Conservation (phyloP, 92 coral and sea anemone genomes). For the Palythoa caribaeorum region DNA sequence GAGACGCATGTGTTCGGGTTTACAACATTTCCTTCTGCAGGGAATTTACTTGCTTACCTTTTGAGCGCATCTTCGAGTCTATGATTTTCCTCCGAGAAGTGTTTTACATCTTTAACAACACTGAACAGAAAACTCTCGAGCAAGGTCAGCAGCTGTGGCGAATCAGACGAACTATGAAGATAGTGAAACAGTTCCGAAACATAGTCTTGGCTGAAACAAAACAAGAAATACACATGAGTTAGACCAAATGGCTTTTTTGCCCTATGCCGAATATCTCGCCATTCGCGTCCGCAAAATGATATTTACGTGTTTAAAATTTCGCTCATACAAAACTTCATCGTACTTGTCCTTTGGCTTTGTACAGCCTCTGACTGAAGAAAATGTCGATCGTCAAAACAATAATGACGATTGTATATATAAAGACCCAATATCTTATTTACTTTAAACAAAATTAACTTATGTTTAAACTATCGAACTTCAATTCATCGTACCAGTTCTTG, state of each 20-base stretch:
- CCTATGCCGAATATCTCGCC: too few relatives aligned
- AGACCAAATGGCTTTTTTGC: not conserved
- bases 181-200: constrained; percentile 92
- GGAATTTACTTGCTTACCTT: constrained; percentile 63
- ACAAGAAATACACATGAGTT: not conserved
- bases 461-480: not conserved
- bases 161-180: constrained; percentile 83
- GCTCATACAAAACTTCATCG: too few relatives aligned
- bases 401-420: too few relatives aligned
- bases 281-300: too few relatives aligned
- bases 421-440: not conserved
- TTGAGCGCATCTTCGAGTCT: constrained; percentile 96
- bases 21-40: too few relatives aligned
- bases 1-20: too few relatives aligned
- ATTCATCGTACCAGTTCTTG: not conserved
- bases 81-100: constrained; percentile 86
- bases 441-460: not conserved
- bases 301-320: too few relatives aligned
- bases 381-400: too few relatives aligned
- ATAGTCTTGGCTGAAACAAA: constrained; percentile 87
- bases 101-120: constrained; percentile 93
- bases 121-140: constrained; percentile 93
- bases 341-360: too few relatives aligned
- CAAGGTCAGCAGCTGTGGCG: constrained; percentile 85
- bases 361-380: too few relatives aligned